Evolutionary conservation across 2,888 invertebrate genomes (phyloP).

Genomic region (Kuschelorhynchus macadamiae): DNA sequence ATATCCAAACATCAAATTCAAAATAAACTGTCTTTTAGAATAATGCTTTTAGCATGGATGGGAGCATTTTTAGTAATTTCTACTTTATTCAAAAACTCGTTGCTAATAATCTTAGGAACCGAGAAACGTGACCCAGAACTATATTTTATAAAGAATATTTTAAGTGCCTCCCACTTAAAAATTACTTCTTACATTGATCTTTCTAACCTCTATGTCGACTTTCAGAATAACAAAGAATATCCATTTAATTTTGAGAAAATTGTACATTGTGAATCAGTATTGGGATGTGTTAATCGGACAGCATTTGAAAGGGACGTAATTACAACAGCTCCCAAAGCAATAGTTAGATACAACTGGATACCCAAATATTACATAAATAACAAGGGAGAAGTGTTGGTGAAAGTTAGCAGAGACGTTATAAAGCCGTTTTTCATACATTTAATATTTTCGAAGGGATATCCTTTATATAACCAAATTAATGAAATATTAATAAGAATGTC

Average conservation of each 20-base stretch:
- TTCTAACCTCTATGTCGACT: conserved; percentile 23
- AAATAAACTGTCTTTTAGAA: conserved; percentile 16
- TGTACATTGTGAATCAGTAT: conserved; percentile 17
- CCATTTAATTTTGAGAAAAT: conserved; percentile 25
- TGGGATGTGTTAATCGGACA: conserved; percentile 30
- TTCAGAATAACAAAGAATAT: conserved; percentile 3
- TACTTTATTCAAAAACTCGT: conserved; percentile 32
- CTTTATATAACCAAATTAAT: conserved; percentile 29
- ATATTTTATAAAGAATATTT: conserved; percentile 2
- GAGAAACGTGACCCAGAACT: conserved; percentile 16
- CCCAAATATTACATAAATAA: conserved; percentile 35
- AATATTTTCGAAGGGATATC: conserved; percentile 33
- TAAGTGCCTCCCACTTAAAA: conserved; percentile 7
- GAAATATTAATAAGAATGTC: conserved; percentile 20
- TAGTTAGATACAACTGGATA: conserved; percentile 34
- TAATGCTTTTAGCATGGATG: conserved; percentile 33
- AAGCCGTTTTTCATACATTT: conserved; percentile 27
- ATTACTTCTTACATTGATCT: conserved; percentile 27
- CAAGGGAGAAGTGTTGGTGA: conserved; percentile 34
- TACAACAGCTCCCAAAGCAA: conserved; percentile 21
- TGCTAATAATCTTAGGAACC: conserved; percentile 34
- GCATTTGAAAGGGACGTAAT: conserved; percentile 27
- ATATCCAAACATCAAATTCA: conserved; percentile 5
- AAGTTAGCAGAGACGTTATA: conserved; percentile 20
- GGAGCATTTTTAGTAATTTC: conserved; percentile 28